These are phyloP conservation scores for Kradibia gibbosae DNA, from an alignment of 1,140 invertebrate species.

Conservation along the genomic window DNA sequence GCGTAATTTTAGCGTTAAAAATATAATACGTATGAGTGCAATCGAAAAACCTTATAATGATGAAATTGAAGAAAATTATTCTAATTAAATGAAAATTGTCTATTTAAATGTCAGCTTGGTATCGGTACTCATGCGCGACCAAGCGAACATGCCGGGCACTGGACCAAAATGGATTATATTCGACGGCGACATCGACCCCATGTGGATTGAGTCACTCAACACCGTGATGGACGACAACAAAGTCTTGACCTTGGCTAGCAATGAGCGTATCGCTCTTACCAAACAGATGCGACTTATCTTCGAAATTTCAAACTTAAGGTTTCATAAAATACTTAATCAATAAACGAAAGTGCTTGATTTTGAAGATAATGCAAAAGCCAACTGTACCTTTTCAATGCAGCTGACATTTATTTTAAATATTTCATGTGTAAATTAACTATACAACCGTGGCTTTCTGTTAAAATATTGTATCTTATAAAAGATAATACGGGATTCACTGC, in stretches of 20 bases:
- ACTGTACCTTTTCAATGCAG: too few relatives aligned
- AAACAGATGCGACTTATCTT: slow-evolving; percentile 93
- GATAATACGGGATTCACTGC: too few relatives aligned
- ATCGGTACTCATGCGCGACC: slow-evolving; percentile 93
- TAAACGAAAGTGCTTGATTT: background rate
- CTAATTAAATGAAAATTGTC: background rate
- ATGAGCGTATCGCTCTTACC: slow-evolving; percentile 94
- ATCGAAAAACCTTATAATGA: background rate
- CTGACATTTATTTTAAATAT: too few relatives aligned
- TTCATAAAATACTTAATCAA: slow-evolving; percentile 19
- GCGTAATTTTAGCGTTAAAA: too few relatives aligned
- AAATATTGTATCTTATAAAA: too few relatives aligned
- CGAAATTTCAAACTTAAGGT: slow-evolving; percentile 90
- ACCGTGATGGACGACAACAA: slow-evolving; percentile 94
- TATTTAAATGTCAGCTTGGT: slow-evolving; percentile 77
- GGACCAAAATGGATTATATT: slow-evolving; percentile 97
- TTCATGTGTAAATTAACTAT: too few relatives aligned
- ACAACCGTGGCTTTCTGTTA: too few relatives aligned
- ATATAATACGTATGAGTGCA: too few relatives aligned
- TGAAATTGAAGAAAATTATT: background rate
- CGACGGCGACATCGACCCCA: slow-evolving; percentile 98
- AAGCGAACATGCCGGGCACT: slow-evolving; percentile 88
- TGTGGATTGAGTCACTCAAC: slow-evolving; percentile 98
- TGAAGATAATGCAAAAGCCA: too few relatives aligned
- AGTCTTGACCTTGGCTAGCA: slow-evolving; percentile 94